These are phyloP conservation scores for Erythrocebus patas DNA, from an alignment of 2,113 vertebrate genomes.

Conservation along the genomic window DNA sequence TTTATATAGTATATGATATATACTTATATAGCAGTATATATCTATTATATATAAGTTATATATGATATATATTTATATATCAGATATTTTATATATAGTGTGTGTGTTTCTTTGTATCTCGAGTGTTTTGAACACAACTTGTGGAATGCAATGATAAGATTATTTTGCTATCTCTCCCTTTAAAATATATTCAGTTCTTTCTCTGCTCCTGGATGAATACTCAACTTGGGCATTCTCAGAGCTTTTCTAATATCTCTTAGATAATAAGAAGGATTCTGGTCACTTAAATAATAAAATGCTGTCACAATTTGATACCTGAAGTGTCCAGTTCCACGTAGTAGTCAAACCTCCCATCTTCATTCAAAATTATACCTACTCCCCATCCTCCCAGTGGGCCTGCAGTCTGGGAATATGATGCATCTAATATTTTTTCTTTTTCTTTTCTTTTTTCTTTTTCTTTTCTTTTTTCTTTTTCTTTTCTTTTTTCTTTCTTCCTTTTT, in stretches of 20 bases:
- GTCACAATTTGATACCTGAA: neutral
- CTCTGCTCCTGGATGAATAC: neutral
- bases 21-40: rapidly evolving
- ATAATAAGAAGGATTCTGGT: neutral
- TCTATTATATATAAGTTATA: too few relatives aligned
- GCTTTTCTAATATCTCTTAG: neutral
- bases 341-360: neutral
- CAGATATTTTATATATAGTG: neutral
- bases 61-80: too few relatives aligned
- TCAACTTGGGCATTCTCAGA: neutral
- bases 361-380: neutral
- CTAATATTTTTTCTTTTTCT: neutral
- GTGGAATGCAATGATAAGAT: neutral
- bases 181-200: conserved; percentile 9
- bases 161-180: neutral
- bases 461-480: too few relatives aligned
- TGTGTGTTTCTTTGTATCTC: neutral
- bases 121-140: neutral
- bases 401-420: neutral
- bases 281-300: neutral
- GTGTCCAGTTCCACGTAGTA: neutral
- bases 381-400: neutral
- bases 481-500: neutral
- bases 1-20: neutral
- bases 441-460: too few relatives aligned